These are phyloP conservation scores for Synanthedon myopaeformis DNA, from an alignment of 2,888 invertebrate genomes.

Conservation along the genomic window DNA sequence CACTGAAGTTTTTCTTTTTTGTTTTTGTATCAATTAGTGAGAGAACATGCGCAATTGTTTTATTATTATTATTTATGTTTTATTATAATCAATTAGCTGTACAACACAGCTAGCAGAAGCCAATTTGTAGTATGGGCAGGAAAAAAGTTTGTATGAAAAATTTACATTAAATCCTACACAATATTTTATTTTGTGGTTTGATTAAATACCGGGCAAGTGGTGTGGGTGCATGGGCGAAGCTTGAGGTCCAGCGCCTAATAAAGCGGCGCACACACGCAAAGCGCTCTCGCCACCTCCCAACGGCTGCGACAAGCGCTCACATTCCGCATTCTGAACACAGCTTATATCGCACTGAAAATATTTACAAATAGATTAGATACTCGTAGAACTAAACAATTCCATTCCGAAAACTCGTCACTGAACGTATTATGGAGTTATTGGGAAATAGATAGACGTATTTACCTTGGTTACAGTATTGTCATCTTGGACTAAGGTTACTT, in stretches of 20 bases:
- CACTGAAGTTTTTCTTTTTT: too few relatives aligned
- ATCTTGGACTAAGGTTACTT: constrained; percentile 49
- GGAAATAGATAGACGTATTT: constrained; percentile 1
- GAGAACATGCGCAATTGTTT: too few relatives aligned
- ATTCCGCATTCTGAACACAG: constrained; percentile 43
- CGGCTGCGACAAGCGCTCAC: constrained; percentile 43
- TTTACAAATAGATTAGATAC: too few relatives aligned
- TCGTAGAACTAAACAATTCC: too few relatives aligned
- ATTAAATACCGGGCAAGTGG: constrained; percentile 42
- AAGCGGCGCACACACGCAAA: constrained; percentile 48
- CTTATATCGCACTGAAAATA: constrained; percentile 40
- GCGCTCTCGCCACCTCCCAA: constrained; percentile 57
- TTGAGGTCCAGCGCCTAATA: constrained; percentile 54
- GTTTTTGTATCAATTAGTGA: too few relatives aligned
- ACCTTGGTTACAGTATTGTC: constrained; percentile 54
- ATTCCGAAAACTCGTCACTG: background rate
- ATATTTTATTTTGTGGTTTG: background rate
- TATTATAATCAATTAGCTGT: too few relatives aligned
- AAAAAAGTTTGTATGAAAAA: background rate
- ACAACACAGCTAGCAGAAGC: too few relatives aligned
- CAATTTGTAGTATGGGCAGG: background rate
- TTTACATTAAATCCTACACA: background rate
- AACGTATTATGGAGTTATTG: too few relatives aligned
- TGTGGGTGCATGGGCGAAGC: constrained; percentile 54
- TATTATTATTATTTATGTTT: too few relatives aligned